Conservation (phyloP, 1,140 invertebrate species). For the Mactra quadrangularis region DNA sequence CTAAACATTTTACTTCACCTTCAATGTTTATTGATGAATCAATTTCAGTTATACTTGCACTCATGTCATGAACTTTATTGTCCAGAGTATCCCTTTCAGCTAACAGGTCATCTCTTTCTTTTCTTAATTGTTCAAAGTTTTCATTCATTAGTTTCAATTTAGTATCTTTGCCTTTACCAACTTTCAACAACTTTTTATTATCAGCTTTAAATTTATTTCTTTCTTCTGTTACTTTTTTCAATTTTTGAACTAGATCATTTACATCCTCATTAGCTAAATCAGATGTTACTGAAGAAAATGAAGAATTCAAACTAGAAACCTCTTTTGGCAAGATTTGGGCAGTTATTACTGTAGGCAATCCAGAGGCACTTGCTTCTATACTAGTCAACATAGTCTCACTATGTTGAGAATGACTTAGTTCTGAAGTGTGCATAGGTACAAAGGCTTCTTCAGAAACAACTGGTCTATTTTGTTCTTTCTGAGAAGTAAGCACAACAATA, state of each 20-base stretch:
- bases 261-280: slow-evolving; percentile 5
- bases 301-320: slow-evolving; percentile 46
- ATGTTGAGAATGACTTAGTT: neutral
- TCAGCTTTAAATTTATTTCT: slow-evolving; percentile 56
- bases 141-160: slow-evolving; percentile 58
- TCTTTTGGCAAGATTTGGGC: slow-evolving; percentile 23
- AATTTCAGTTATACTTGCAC: slow-evolving; percentile 43
- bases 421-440: neutral
- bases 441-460: neutral
- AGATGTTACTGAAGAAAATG: slow-evolving; percentile 46
- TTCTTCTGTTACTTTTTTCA: slow-evolving; percentile 45
- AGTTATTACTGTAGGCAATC: neutral
- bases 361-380: neutral
- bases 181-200: slow-evolving; percentile 55
- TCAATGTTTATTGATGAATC: slow-evolving; percentile 12
- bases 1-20: slow-evolving; percentile 18
- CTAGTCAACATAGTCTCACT: neutral
- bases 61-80: slow-evolving; percentile 58
- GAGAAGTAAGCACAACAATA: slow-evolving; percentile 14
- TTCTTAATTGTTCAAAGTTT: slow-evolving; percentile 54
- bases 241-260: slow-evolving; percentile 13
- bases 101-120: slow-evolving; percentile 43
- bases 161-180: slow-evolving; percentile 60
- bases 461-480: neutral
- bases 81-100: slow-evolving; percentile 53